Conservation (phyloP, 2,113 vertebrate genomes). For the Dryoscopus gambensis region DNA sequence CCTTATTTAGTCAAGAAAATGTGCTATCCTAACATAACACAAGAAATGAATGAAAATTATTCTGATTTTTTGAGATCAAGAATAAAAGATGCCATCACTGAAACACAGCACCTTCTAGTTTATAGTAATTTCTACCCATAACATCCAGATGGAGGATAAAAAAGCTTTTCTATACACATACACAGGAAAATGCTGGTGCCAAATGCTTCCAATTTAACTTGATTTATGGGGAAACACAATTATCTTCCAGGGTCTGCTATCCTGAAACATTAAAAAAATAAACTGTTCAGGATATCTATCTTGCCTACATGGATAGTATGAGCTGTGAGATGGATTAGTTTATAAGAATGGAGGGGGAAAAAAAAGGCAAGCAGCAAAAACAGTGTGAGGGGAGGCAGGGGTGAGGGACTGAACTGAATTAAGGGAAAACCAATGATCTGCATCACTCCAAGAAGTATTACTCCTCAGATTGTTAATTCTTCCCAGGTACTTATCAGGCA, state of each 20-base stretch:
- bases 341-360: neutral
- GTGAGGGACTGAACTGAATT: neutral
- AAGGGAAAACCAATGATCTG: neutral
- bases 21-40: neutral
- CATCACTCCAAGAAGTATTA: neutral
- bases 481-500: neutral
- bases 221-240: neutral
- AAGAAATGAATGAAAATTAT: constrained; percentile 4
- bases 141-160: neutral
- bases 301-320: neutral
- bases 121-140: neutral
- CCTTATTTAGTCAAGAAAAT: neutral
- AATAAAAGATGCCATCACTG: neutral
- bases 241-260: neutral
- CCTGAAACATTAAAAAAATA: neutral
- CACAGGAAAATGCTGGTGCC: neutral
- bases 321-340: neutral
- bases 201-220: neutral
- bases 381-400: too few species aligned
- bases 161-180: neutral
- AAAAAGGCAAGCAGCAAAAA: neutral
- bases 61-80: neutral
- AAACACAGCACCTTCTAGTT: neutral
- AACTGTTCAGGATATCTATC: neutral
- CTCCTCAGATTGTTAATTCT: neutral